These are phyloP conservation scores for Misgurnus anguillicaudatus DNA, from an alignment of 2,113 vertebrate genomes.

Conservation along the genomic window DNA sequence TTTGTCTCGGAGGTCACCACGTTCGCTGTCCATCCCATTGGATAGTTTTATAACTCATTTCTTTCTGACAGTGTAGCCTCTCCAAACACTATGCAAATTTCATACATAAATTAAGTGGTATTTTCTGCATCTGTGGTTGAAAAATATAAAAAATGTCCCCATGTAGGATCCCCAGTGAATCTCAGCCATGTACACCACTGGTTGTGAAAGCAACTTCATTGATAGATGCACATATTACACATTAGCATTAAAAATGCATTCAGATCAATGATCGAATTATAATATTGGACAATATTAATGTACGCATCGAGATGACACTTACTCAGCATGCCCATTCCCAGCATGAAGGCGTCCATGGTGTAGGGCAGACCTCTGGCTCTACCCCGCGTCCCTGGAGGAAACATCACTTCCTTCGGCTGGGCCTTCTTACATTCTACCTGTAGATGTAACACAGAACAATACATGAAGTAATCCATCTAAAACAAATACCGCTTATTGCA, in stretches of 20 bases:
- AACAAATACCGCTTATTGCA: neutral
- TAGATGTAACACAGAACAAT: constrained; percentile 54
- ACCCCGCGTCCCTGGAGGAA: constrained; percentile 89
- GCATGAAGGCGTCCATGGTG: constrained; percentile 93
- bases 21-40: neutral
- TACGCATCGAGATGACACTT: constrained; percentile 65
- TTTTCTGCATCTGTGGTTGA: too few relatives aligned
- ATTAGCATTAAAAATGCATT: neutral
- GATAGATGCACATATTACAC: neutral
- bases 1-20: constrained; percentile 18
- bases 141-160: too few relatives aligned
- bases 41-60: neutral
- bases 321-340: constrained; percentile 95
- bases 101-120: too few relatives aligned
- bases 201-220: neutral
- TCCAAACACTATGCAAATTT: too few relatives aligned
- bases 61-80: too few relatives aligned
- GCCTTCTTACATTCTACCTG: constrained; percentile 98
- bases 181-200: neutral
- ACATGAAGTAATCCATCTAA: neutral
- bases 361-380: constrained; percentile 88
- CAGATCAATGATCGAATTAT: neutral
- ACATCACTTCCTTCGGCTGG: constrained; percentile 95
- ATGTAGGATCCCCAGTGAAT: too few relatives aligned
- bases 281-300: neutral